Base-by-base conservation (phyloP, 2,888 invertebrate genomes). In the Volucella inflata region DNA sequence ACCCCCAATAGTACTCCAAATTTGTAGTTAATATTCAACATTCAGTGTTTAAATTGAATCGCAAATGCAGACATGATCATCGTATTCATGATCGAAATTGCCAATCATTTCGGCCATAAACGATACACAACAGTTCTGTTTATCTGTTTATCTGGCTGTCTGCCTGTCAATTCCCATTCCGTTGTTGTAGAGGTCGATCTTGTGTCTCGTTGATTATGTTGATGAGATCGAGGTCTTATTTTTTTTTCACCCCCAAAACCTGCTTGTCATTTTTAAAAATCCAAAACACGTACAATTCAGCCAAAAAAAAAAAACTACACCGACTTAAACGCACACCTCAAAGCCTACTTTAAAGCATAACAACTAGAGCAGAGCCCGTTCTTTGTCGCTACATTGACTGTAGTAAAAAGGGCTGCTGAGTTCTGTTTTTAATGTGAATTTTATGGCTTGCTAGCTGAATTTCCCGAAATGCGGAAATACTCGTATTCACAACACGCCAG, bases 11-110 rank as follows among this genome's bases (percentile, higher is more conserved):
- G 70, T 78, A 78, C 64, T 78, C 77, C 70, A 78, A 59, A 36
- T 74, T 84, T 30, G 70, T 80, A 46, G 21, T 79, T 71, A 68
- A 59, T 65, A 79, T 84, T 74, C 75, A 64, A 44, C 74, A 68
- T 71, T 76, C 71, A 53, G 48, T 72, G 72, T 75, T 67, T 40
- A 30, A 48, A 85, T 81, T 81, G 72, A 85, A 81, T 81, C 76
- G 72, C 81, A 81, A 85, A 85, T 85, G 81, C 72, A 76, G 67
- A 81, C 72, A 85, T 77, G 81, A 81, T 85, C 68, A 72, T 81
- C 81, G 68, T 65, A 81, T 72, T 72, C 85, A 76, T 85, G 85
- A 80, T 72, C 72, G 62, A 81, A 81, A 77, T 85, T 40, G 44
- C 17, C 77, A 81, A 85, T 85, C 68, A 70, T 40, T 70, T 55